Percentiles rank a stretch among this genome's conserved stretches.
These are phyloP conservation scores for Pseudomyrmex gracilis DNA, from an alignment of 1,140 invertebrate species.

Conservation along the genomic window DNA sequence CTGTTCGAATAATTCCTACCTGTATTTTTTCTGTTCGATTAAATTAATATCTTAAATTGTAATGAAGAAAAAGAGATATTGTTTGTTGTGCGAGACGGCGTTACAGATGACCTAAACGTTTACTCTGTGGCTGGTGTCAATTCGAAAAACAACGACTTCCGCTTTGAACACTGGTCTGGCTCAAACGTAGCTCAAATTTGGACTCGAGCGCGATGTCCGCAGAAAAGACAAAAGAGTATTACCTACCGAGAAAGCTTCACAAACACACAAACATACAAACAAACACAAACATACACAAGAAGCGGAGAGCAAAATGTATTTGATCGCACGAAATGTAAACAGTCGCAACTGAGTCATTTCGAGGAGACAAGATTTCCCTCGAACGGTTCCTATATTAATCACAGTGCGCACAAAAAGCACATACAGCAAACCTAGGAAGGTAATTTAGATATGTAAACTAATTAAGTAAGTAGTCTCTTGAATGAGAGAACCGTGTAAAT, in stretches of 20 bases:
- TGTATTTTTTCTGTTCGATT: slow-evolving; percentile 37
- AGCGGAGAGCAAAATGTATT: slow-evolving; percentile 14
- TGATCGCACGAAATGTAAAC: slow-evolving; percentile 54
- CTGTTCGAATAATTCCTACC: slow-evolving; percentile 67
- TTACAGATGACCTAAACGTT: background rate
- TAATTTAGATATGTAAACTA: slow-evolving; percentile 48
- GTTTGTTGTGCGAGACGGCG: background rate
- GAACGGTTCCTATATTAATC: slow-evolving; percentile 70
- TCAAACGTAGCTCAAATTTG: slow-evolving; percentile 55
- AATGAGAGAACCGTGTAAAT: slow-evolving; percentile 24
- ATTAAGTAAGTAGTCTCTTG: slow-evolving; percentile 43
- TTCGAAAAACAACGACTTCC: slow-evolving; percentile 53
- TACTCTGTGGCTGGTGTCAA: slow-evolving; percentile 48
- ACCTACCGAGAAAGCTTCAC: no score
- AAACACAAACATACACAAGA: background rate
- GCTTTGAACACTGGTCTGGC: slow-evolving; percentile 54
- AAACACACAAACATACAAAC: no score
- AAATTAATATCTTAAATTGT: slow-evolving; percentile 24
- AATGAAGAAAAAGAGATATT: background rate
- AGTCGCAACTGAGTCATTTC: slow-evolving; percentile 48
- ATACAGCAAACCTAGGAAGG: slow-evolving; percentile 20
- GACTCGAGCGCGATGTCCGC: background rate
- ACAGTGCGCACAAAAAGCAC: slow-evolving; percentile 69
- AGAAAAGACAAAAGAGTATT: slow-evolving; percentile 8
- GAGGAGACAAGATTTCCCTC: slow-evolving; percentile 28